Evolutionary conservation across 2,797 vertebrate genomes (phyloP), one percentile per base, ranked within the genome.

Genomic region (Eremophila alpestris): DNA sequence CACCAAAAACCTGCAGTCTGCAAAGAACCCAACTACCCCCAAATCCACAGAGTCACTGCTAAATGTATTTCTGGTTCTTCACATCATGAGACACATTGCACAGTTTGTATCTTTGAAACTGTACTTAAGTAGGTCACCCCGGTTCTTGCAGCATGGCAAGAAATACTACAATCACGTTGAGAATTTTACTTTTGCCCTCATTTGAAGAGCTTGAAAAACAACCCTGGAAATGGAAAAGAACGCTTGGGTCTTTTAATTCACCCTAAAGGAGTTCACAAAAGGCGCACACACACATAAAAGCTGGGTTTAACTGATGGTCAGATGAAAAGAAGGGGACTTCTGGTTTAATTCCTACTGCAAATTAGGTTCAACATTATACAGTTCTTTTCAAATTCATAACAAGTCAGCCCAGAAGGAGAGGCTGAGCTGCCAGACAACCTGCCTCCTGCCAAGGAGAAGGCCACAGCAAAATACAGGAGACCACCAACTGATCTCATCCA

Each of bases 71-170:
- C 52, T 77, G 24, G 69, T 69, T 85, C 94, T 93, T 95, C 70
- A 51, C 41, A 92, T 51, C 49, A 30, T 45, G 64, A 95, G 36
- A 93, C 32, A 45, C 16, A 46, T 29, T 36, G 43, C 30, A 74
- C 14, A 2, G 16, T 41, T 96, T 93, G 83, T 94, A 95, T 76
- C 90, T 89, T 79, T 65, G 46, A 90, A 94, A 92, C 76, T 70
- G 90, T 38, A 80, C 91, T 85, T 87, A 97, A 97, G 92, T 90
- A 95, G 94, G 93, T 96, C 93, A 96, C 76, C 77, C 78, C 58
- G 8, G 43, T 68, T 76, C 83, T 94, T 94, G 89, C 70, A 95
- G 87, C 83, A 62, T 14, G 52, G 84, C 75, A 83, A 91, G 71
- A 93, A 96, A 97, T 52, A 83, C 41, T 94, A 75, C 67, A 84